phyloP scores from a whole-genome alignment of 1,140 invertebrate species.

The Kradibia gibbosae region DNA sequence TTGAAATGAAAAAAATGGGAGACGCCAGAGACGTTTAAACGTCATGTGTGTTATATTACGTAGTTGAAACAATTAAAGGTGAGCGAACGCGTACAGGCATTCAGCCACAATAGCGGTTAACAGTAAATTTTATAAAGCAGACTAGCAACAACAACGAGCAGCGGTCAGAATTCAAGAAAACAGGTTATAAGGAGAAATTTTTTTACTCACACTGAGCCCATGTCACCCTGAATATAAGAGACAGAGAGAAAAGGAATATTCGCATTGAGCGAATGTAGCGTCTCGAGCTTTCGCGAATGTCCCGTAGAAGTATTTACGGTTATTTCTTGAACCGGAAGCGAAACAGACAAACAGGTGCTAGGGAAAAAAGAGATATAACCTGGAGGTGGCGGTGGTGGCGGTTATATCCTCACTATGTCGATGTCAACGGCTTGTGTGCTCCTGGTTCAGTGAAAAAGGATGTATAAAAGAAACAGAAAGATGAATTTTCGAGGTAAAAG shows the following conservation, averaged over 20 bases:
- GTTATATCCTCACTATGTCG: conserved; percentile 10
- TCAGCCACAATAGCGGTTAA: conserved; percentile 14
- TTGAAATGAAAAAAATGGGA: neutral
- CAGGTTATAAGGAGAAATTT: conserved; percentile 19
- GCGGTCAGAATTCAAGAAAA: neutral
- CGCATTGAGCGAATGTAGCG: neutral
- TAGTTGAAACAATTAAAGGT: conserved; percentile 35
- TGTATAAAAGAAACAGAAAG: conserved; percentile 7
- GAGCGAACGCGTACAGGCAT: neutral
- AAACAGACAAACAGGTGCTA: conserved; percentile 38
- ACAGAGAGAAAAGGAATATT: neutral
- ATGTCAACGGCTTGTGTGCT: neutral
- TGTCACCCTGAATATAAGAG: neutral
- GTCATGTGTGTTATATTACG: conserved; percentile 5
- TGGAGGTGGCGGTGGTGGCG: neutral
- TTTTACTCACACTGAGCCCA: neutral
- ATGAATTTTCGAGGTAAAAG: conserved; percentile 20
- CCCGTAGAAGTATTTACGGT: conserved; percentile 33
- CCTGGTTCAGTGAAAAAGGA: conserved; percentile 11
- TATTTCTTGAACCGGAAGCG: conserved; percentile 33
- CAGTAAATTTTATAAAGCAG: conserved; percentile 37
- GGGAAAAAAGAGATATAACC: neutral
- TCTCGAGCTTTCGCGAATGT: neutral
- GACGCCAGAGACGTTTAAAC: neutral
- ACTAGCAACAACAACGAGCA: neutral